Evolutionary conservation across 2,113 vertebrate genomes (phyloP).

Genomic region (Daboia siamensis): DNA sequence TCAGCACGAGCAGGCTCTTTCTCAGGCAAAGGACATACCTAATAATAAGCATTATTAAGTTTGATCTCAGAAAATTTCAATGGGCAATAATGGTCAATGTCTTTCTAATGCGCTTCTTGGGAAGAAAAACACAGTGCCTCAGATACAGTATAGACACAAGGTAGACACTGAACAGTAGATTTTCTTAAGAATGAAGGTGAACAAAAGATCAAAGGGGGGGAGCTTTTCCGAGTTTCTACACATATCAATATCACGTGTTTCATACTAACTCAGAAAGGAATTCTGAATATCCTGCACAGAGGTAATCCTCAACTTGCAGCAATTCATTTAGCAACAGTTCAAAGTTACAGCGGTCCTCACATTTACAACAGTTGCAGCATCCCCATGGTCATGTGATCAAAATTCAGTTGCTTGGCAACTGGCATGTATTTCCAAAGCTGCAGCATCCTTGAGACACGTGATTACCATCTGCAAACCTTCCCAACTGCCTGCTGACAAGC

Average conservation of each 20-base stretch:
- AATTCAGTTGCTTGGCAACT: neutral
- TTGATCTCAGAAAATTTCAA: neutral
- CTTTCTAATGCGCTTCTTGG: neutral
- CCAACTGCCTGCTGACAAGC: neutral
- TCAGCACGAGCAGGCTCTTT: neutral
- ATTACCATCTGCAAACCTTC: neutral
- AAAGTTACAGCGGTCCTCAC: neutral
- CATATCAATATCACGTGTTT: neutral
- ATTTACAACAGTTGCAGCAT: neutral
- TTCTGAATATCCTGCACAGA: neutral
- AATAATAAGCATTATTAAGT: neutral
- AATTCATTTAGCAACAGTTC: neutral
- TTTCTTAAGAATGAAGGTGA: neutral
- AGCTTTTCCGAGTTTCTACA: neutral
- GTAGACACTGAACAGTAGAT: neutral
- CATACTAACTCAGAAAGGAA: neutral
- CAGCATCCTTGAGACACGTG: neutral
- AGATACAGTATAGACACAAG: neutral
- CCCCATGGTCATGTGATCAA: neutral
- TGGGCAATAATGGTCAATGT: neutral
- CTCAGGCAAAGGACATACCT: neutral
- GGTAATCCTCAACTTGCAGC: neutral
- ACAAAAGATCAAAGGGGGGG: neutral
- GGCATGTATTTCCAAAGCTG: neutral
- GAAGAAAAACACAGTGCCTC: neutral